A percentile compares a stretch with the other conserved stretches of the same genome.
phyloP scores from a whole-genome alignment of 1,140 invertebrate species.

The Cydia splendana region DNA sequence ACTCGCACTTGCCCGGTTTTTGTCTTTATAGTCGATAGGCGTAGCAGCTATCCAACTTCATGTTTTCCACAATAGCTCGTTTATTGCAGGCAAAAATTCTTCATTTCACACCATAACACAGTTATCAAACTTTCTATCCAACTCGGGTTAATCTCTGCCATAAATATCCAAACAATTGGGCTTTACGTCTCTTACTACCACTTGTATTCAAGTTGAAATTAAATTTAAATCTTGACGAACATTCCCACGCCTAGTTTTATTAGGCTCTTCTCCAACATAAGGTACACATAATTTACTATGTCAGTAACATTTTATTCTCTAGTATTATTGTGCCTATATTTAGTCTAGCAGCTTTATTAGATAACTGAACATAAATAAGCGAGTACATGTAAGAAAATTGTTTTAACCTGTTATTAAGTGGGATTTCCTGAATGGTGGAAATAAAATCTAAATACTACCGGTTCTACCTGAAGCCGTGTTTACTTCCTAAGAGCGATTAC shows the following conservation, averaged over 20 bases:
- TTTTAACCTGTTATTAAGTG: neutral
- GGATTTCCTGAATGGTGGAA: slow-evolving; percentile 11
- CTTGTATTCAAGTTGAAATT: neutral
- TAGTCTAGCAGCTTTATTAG: too few relatives aligned
- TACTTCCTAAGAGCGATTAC: slow-evolving; percentile 6
- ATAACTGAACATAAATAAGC: neutral
- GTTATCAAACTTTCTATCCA: slow-evolving; percentile 24
- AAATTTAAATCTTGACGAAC: neutral
- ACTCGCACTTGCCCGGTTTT: too few relatives aligned
- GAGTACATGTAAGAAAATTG: neutral
- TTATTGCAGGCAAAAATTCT: neutral
- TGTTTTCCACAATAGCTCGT: slow-evolving; percentile 3
- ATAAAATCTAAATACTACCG: neutral
- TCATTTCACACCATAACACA: neutral
- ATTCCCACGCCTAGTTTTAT: slow-evolving; percentile 17
- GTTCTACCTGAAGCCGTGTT: neutral
- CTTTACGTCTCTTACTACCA: neutral
- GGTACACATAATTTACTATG: neutral
- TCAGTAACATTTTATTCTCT: slow-evolving; percentile 9
- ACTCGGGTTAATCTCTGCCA: slow-evolving; percentile 1
- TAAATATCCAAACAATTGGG: slow-evolving; percentile 26
- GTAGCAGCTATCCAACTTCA: neutral
- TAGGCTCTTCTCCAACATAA: slow-evolving; percentile 3
- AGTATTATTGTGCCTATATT: neutral
- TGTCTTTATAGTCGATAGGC: neutral